phyloP scores from a whole-genome alignment of 2,113 vertebrate genomes.

The Apus apus region DNA sequence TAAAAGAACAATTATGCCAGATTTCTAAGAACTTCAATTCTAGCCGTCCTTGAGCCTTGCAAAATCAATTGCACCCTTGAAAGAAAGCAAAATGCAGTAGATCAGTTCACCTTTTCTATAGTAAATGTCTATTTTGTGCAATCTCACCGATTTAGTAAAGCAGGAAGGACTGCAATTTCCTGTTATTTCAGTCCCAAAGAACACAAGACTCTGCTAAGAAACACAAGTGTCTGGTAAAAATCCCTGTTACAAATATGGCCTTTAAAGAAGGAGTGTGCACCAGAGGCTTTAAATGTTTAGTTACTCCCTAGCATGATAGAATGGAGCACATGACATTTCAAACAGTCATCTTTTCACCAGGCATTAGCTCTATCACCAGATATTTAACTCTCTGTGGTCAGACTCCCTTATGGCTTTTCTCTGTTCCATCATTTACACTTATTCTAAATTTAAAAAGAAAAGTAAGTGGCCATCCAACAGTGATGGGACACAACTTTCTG shows the following conservation, averaged over 20 bases:
- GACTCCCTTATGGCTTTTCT: not conserved
- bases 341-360: not conserved
- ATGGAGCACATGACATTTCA: not conserved
- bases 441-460: not conserved
- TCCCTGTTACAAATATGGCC: not conserved
- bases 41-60: not conserved
- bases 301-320: not conserved
- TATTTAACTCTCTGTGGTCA: not conserved
- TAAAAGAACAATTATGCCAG: not conserved
- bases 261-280: not conserved
- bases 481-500: not conserved
- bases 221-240: not conserved
- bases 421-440: not conserved
- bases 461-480: not conserved
- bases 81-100: not conserved
- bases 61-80: not conserved
- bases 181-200: not conserved
- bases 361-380: not conserved
- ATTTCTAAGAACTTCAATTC: not conserved
- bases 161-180: not conserved
- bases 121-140: not conserved
- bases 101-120: not conserved
- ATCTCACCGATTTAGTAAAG: not conserved
- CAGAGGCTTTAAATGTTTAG: not conserved
- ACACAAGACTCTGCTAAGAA: not conserved